Conservation (phyloP, 1,140 invertebrate genomes). For the Charaxes varanes region DNA sequence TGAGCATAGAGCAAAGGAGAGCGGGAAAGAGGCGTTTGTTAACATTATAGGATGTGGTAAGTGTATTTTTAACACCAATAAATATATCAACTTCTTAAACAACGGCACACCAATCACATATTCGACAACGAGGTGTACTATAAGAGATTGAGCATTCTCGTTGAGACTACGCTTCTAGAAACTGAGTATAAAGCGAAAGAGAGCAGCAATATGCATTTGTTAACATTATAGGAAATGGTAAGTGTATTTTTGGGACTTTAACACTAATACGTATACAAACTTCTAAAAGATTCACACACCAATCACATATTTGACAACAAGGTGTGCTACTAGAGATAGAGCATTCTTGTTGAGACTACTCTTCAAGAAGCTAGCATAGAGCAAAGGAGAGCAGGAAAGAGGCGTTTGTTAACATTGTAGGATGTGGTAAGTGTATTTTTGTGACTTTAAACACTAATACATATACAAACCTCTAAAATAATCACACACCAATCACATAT, state of each 20-base stretch:
- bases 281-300: conserved; percentile 28
- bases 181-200: conserved; percentile 29
- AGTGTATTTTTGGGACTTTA: conserved; percentile 31
- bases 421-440: conserved; percentile 36
- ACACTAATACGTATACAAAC: conserved; percentile 46
- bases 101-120: conserved; percentile 20
- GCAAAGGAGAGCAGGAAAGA: conserved; percentile 20
- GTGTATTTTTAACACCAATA: conserved; percentile 46
- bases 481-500: conserved; percentile 25
- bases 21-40: conserved; percentile 27
- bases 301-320: conserved; percentile 53
- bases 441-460: too few species aligned
- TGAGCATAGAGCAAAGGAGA: conserved; percentile 24
- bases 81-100: conserved; percentile 42
- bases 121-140: conserved; percentile 65
- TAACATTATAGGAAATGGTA: conserved; percentile 50
- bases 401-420: conserved; percentile 36
- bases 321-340: conserved; percentile 51
- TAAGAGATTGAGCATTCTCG: conserved; percentile 40
- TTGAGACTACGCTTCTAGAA: conserved; percentile 40
- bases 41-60: conserved; percentile 53
- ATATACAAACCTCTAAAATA: conserved; percentile 43
- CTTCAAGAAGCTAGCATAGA: conserved; percentile 37
- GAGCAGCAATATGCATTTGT: conserved; percentile 27
- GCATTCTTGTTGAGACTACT: conserved; percentile 36